Percentiles rank a stretch among this genome's conserved stretches.
Conservation (phyloP, 2,888 invertebrate genomes). For the Netelia fuscicornis region DNA sequence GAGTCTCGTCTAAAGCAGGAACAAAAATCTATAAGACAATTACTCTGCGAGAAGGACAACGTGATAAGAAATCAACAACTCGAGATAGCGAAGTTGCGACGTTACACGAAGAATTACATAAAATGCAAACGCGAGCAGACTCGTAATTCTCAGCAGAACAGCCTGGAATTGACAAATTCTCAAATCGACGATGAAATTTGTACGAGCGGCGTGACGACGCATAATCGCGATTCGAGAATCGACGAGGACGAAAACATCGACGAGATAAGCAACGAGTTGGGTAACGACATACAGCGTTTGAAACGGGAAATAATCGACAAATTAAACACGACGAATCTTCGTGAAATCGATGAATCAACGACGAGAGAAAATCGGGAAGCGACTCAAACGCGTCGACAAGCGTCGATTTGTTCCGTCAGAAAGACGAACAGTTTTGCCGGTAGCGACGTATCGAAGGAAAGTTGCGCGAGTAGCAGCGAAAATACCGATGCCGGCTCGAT, state of each 20-base stretch:
- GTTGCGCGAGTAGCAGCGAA: constrained; percentile 89
- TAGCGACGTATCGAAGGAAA: constrained; percentile 85
- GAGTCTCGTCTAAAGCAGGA: constrained; percentile 91
- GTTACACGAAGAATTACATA: constrained; percentile 86
- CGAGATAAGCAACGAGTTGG: constrained; percentile 74
- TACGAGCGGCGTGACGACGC: constrained; percentile 28
- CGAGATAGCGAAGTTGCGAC: constrained; percentile 89
- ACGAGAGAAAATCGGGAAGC: constrained; percentile 50
- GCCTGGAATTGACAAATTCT: constrained; percentile 8
- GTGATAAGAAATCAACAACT: constrained; percentile 90
- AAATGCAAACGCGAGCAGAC: constrained; percentile 86
- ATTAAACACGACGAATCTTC: constrained; percentile 69
- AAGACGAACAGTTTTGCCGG: constrained; percentile 83
- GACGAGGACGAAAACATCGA: constrained; percentile 64
- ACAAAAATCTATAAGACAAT: constrained; percentile 89
- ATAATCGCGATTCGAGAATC: constrained; percentile 49
- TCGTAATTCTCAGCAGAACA: constrained; percentile 71
- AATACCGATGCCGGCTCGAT: constrained; percentile 88
- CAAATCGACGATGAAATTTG: constrained; percentile 32
- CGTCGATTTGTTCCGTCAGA: constrained; percentile 74
- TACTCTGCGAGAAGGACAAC: constrained; percentile 90
- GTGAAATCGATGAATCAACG: constrained; percentile 39
- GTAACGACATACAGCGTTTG: constrained; percentile 80
- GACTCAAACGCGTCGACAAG: constrained; percentile 61
- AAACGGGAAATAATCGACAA: constrained; percentile 82